A percentile compares a stretch with the other conserved stretches of the same genome.
Conservation (phyloP, 2,113 vertebrate species). For the Cyprinodon variegatus region DNA sequence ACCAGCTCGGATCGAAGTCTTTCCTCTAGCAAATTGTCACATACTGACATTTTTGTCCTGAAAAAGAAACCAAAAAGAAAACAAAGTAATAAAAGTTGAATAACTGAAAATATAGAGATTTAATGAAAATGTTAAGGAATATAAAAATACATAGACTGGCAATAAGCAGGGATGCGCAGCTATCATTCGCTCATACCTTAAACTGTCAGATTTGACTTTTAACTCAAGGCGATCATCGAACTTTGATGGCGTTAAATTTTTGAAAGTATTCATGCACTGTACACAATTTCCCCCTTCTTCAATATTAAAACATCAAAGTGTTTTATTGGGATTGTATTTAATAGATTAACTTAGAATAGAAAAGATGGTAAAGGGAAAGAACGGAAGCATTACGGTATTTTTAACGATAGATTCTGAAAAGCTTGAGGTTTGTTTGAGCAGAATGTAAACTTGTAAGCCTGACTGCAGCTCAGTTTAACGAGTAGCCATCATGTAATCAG, state of each 20-base stretch:
- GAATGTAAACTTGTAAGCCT: background rate
- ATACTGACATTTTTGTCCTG: conserved; percentile 43
- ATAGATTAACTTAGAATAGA: background rate
- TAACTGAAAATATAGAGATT: background rate
- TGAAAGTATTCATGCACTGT: background rate
- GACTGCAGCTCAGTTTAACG: background rate
- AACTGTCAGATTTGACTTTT: background rate
- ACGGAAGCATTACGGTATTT: background rate
- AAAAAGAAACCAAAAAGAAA: conserved; percentile 22
- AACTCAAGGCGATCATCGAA: background rate
- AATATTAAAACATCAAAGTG: background rate
- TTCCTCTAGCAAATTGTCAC: conserved; percentile 55
- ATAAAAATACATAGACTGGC: background rate
- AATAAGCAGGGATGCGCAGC: background rate
- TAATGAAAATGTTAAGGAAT: background rate
- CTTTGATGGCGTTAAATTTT: background rate
- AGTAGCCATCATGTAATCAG: background rate
- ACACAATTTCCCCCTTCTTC: background rate
- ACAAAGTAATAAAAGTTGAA: background rate
- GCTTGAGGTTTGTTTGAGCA: background rate
- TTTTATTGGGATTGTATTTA: background rate
- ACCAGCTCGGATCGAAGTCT: conserved; percentile 57
- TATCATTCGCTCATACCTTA: background rate
- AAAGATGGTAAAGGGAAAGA: background rate
- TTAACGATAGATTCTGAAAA: background rate